These are phyloP conservation scores for Hedychridium roseum DNA, from an alignment of 2,888 invertebrate genomes.

Conservation along the genomic window DNA sequence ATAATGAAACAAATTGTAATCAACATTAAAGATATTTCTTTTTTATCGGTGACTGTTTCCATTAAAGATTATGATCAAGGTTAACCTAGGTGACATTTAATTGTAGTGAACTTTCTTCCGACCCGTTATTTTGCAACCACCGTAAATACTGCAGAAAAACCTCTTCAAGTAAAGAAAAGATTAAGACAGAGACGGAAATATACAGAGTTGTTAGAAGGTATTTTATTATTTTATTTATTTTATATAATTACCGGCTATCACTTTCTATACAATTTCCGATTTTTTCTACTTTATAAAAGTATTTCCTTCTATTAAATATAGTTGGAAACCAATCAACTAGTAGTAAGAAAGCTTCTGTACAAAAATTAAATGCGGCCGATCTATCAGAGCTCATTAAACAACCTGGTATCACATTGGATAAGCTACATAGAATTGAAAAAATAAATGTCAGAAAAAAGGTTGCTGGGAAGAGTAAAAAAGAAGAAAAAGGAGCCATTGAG, in stretches of 20 bases:
- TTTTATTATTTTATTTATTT: conserved; percentile 8
- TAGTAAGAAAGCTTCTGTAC: conserved; percentile 74
- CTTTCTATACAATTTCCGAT: no score
- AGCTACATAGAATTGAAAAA: conserved; percentile 68
- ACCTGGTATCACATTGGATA: conserved; percentile 67
- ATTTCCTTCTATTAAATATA: conserved; percentile 53
- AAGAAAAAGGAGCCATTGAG: no score
- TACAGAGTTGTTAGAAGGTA: conserved; percentile 76
- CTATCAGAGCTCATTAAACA: conserved; percentile 72
- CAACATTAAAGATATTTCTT: no score
- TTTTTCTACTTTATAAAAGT: conserved; percentile 1
- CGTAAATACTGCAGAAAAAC: conserved; percentile 38
- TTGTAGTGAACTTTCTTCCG: conserved; percentile 24
- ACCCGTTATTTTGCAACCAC: conserved; percentile 44
- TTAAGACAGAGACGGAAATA: conserved; percentile 68
- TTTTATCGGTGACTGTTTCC: no score
- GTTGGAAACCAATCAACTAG: conserved; percentile 72
- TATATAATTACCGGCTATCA: no score
- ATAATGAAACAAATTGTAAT: no score
- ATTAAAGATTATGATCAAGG: no score
- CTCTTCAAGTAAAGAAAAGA: conserved; percentile 64
- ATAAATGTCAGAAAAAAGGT: no score
- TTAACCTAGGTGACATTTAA: no score
- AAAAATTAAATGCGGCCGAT: conserved; percentile 73
- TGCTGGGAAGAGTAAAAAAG: no score